Evolutionary conservation across 92 coral and sea anemone species (phyloP), one percentile per base, ranked within the genome.

Genomic region (Scolanthus callimorphus): DNA sequence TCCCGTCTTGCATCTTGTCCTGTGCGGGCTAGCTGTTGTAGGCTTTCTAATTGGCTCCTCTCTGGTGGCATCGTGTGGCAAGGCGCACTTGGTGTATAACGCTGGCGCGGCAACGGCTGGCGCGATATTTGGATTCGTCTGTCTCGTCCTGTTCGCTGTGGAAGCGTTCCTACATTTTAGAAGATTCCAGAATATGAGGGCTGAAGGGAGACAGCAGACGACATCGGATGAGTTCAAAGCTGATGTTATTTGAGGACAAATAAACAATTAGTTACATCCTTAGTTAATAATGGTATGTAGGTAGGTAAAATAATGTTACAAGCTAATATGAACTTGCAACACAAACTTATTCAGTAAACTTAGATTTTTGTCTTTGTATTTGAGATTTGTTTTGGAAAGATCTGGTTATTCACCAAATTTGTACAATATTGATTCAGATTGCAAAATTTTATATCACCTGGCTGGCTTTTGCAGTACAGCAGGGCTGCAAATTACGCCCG

Each of bases 101-200:
- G 12, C 60, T n/a, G 85, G 73, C 3, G 49, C 91, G 17, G 90
- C 79, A 0, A 59, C 77, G 0, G 96, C 96, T 9, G 82, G 96
- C 6, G 63, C 99, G 10, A 38, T 84, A n/a, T 94, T 94, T 62
- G 96, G 87, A 6, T 63, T 77, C 58, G 53, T 78, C 25, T 84
- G 80, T 41, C 55, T 82, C 51, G 74, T 20, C 12, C 28, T 94
- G 73, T 81, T 94, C 54, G 84, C 79, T 0, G 1, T 74, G 0
- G 99, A 94, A 77, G 65, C 74, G 34, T 88, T 38, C 51, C 37
- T 82, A 11, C 94, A 86, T 60, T 82, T 76, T 37, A 65, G 17
- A 37, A 64, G 29, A 31, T 94, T 63, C 73, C 71, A 86, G 25
- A 70, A 73, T 28, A 84, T 83, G 78, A 78, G 81, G 60, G 63